Evolutionary conservation across 2,113 vertebrate species (phyloP).

Genomic region (Chaenocephalus aceratus): DNA sequence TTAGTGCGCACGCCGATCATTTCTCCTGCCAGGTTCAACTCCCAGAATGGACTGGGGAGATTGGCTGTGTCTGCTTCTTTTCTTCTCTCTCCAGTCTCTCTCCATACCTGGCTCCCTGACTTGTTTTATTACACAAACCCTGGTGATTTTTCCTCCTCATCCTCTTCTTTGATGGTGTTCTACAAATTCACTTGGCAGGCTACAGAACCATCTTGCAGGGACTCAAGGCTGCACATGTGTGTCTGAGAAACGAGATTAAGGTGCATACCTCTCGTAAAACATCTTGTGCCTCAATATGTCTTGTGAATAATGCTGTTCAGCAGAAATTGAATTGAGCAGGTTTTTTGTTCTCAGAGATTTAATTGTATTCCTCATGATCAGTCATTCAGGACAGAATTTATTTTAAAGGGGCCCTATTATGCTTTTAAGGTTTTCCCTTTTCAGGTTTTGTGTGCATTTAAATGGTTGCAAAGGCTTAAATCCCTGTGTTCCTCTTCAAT

Average conservation of each 20-base stretch:
- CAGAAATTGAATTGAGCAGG: slow-evolving; percentile 2
- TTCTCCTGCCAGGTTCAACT: slow-evolving; percentile 80
- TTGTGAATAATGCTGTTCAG: slow-evolving; percentile 11
- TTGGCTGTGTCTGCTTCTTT: slow-evolving; percentile 66
- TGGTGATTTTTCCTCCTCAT: slow-evolving; percentile 56
- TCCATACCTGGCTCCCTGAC: slow-evolving; percentile 53
- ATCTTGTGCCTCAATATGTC: slow-evolving; percentile 9
- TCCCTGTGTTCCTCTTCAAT: too few species aligned
- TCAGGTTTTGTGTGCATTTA: too few species aligned
- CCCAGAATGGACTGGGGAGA: slow-evolving; percentile 79
- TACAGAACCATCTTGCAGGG: slow-evolving; percentile 21
- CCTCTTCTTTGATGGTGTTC: slow-evolving; percentile 70
- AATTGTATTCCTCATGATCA: slow-evolving; percentile 14
- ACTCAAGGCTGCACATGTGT: slow-evolving; percentile 28
- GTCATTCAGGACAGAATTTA: slow-evolving; percentile 1
- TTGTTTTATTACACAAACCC: slow-evolving; percentile 69
- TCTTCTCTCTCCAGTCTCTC: slow-evolving; percentile 44
- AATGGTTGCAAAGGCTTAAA: too few species aligned
- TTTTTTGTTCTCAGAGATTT: slow-evolving; percentile 17
- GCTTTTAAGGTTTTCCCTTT: too few species aligned
- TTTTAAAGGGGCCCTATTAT: not conserved
- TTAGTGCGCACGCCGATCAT: slow-evolving; percentile 63
- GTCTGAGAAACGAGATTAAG: slow-evolving; percentile 64
- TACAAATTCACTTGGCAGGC: slow-evolving; percentile 55
- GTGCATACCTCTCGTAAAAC: slow-evolving; percentile 49